phyloP scores from a whole-genome alignment of 2,888 invertebrate species.

The Cheilosia urbana region DNA sequence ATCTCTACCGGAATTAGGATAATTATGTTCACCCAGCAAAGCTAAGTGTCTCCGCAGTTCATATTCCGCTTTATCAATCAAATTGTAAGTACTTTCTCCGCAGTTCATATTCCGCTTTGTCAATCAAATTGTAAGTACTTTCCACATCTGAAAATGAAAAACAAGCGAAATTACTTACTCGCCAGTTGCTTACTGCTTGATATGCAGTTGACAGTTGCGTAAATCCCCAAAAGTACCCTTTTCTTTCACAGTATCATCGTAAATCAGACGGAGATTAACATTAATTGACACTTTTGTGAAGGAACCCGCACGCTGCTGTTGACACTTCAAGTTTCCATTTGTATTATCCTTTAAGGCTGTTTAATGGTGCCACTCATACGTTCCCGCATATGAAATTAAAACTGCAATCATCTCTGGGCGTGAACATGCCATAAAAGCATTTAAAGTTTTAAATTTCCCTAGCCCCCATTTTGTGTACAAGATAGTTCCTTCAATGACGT shows the following conservation, averaged over 20 bases:
- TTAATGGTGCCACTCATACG: constrained; percentile 24
- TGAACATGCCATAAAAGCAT: constrained; percentile 33
- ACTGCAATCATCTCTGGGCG: constrained; percentile 4
- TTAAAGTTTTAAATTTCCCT: constrained; percentile 57
- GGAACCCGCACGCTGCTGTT: constrained; percentile 42
- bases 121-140: too few species aligned
- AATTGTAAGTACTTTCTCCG: too few species aligned
- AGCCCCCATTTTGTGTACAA: constrained; percentile 11
- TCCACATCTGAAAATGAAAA: too few species aligned
- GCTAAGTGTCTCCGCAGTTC: too few species aligned
- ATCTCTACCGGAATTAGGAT: too few species aligned
- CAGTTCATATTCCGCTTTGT: too few species aligned
- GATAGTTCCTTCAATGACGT: constrained; percentile 45
- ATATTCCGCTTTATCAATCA: too few species aligned
- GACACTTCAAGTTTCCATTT: constrained; percentile 47
- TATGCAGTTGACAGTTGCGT: neutral
- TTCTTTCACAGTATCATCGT: constrained; percentile 2
- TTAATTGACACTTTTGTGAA: constrained; percentile 52
- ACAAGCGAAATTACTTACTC: too few species aligned
- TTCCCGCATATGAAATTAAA: constrained; percentile 30
- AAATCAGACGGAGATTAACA: constrained; percentile 41
- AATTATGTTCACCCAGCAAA: too few species aligned
- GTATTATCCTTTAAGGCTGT: constrained; percentile 23
- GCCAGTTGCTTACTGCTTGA: too few species aligned
- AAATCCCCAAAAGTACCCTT: neutral